Evolutionary conservation across 2,113 vertebrate species (phyloP).

Genomic region (Dicaeum eximium): DNA sequence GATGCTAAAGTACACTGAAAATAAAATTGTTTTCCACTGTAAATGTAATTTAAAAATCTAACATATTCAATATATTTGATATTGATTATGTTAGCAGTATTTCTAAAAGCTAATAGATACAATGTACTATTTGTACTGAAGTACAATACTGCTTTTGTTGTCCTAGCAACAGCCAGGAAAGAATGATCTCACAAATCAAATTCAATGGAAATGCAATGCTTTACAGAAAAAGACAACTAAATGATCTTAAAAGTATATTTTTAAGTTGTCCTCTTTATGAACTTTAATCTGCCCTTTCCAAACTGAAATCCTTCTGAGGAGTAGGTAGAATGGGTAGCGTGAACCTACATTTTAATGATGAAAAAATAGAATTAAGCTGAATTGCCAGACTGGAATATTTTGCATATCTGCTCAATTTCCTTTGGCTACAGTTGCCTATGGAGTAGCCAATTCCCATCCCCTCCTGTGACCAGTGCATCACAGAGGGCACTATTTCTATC

Average conservation of each 20-base stretch:
- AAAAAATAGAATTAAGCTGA: neutral
- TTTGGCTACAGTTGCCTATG: neutral
- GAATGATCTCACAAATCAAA: slow-evolving; percentile 54
- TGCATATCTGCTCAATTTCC: neutral
- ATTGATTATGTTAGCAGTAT: slow-evolving; percentile 72
- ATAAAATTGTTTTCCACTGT: slow-evolving; percentile 65
- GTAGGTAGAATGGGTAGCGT: neutral
- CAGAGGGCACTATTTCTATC: neutral
- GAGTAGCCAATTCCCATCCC: neutral
- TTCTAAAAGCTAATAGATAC: slow-evolving; percentile 69
- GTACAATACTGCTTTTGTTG: slow-evolving; percentile 60
- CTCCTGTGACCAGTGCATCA: neutral
- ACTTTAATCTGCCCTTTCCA: neutral
- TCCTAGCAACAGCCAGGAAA: slow-evolving; percentile 73
- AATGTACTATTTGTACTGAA: neutral
- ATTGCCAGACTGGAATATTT: neutral
- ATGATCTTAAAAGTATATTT: neutral
- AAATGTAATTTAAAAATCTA: slow-evolving; percentile 73
- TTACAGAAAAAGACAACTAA: slow-evolving; percentile 50
- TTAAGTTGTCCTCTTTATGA: neutral
- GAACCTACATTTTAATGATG: neutral
- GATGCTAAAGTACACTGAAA: slow-evolving; percentile 52
- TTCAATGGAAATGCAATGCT: slow-evolving; percentile 48
- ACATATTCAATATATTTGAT: slow-evolving; percentile 69
- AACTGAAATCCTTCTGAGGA: neutral